Conservation (phyloP, 2,113 vertebrate genomes). For the Ptychochromis oligacanthus region DNA sequence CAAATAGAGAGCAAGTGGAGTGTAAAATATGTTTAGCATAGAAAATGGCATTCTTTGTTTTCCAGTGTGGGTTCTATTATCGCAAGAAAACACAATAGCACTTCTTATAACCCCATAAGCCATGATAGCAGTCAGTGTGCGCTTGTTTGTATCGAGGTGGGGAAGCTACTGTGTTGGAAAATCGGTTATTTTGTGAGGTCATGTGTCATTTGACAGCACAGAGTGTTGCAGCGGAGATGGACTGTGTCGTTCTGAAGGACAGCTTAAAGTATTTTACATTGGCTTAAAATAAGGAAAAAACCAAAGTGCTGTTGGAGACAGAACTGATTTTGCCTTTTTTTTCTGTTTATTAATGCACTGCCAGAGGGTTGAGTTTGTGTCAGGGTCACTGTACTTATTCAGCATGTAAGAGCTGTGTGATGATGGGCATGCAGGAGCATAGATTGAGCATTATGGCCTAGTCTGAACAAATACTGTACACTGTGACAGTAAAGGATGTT, state of each 20-base stretch:
- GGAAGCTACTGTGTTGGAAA: background rate
- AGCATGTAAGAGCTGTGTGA: background rate
- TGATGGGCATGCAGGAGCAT: background rate
- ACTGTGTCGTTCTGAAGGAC: background rate
- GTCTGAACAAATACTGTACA: background rate
- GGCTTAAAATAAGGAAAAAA: background rate
- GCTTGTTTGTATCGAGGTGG: background rate
- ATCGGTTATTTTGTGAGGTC: background rate
- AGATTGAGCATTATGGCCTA: background rate
- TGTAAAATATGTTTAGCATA: slow-evolving; percentile 29
- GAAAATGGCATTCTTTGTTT: slow-evolving; percentile 28
- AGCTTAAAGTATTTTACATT: background rate
- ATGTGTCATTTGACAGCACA: background rate
- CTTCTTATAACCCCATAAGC: background rate
- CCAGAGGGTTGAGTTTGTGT: background rate
- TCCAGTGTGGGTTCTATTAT: background rate
- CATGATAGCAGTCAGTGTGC: background rate
- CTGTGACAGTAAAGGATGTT: slow-evolving; percentile 24
- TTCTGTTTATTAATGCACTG: background rate
- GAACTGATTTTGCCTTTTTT: background rate
- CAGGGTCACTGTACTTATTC: slow-evolving; percentile 7
- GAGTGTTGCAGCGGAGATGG: background rate
- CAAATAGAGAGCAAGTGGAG: slow-evolving; percentile 8
- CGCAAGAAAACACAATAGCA: slow-evolving; percentile 2
- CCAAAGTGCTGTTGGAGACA: background rate